Base-by-base conservation (phyloP, 2,113 vertebrate genomes). In the Uropsilus gracilis region DNA sequence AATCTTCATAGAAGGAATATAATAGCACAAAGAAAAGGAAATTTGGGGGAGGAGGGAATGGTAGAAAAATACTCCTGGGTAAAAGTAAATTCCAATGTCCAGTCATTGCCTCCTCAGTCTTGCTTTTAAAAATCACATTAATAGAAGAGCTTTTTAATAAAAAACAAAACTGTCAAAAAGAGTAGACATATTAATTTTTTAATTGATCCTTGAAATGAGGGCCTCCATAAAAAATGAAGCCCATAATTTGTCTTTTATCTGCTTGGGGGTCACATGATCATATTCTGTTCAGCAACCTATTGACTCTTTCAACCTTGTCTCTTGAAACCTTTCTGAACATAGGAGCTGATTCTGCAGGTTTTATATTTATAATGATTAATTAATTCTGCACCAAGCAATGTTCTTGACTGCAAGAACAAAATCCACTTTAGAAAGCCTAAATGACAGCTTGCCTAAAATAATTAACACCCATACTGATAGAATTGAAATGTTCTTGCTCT, bases 361-460 rank as follows among this genome's bases (percentile, higher is more conserved):
- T 98, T 98, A 98, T 98, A 98, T 98, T 98, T 98, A 98, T 98
- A 98, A 98, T 98, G 98, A 99, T 98, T 99, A 98, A 99, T 99
- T 98, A 99, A 98, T 98, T 98, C 98, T 98, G 98, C 98, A 97
- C 98, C 98, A 98, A 98, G 98, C 98, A 98, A 98, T 98, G 98
- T 98, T 98, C 98, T 98, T 98, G 98, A 98, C 98, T 98, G 97
- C 97, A 98, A 97, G 98, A 98, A 98, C 98, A 98, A 98, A 98
- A 98, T 98, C 98, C 98, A 99, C 98, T 98, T 98, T 98, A 98
- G 97, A 98, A 98, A 98, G 97, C 98, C 98, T 98, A 98, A 98
- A 98, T 98, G 98, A 99, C 98, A 98, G 98, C 98, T 98, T 98
- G 98, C 98, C 98, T 98, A 98, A 98, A 98, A 99, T 98, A 98